These are phyloP conservation scores for Trachelus stipa DNA, from an alignment of 2,888 invertebrate species.

Conservation along the genomic window DNA sequence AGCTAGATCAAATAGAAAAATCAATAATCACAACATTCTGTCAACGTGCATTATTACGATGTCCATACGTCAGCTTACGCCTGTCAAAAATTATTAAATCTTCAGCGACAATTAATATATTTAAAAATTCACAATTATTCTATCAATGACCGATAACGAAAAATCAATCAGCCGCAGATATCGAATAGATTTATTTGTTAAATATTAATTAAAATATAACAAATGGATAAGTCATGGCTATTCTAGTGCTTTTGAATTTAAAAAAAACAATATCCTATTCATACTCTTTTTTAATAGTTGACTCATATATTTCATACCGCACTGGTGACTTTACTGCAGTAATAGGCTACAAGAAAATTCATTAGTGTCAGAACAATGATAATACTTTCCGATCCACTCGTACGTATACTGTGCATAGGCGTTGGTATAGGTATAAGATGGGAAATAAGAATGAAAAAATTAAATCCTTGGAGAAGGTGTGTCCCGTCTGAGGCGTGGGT, in stretches of 20 bases:
- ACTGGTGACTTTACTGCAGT: neutral
- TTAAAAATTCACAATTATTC: neutral
- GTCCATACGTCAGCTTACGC: neutral
- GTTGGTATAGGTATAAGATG: neutral
- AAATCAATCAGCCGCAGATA: neutral
- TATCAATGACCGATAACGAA: neutral
- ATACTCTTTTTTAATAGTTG: neutral
- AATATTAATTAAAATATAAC: neutral
- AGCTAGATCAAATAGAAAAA: neutral
- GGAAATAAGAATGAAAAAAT: slow-evolving; percentile 25
- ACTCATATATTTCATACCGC: neutral
- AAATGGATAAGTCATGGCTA: neutral
- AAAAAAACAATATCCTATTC: neutral
- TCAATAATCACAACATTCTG: neutral
- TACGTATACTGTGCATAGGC: neutral
- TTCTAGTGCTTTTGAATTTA: too few relatives aligned
- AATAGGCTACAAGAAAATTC: neutral
- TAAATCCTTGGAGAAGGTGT: slow-evolving; percentile 28
- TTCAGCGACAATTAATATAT: neutral
- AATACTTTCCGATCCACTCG: neutral
- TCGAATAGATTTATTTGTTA: neutral
- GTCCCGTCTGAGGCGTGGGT: slow-evolving; percentile 45
- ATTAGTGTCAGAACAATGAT: neutral
- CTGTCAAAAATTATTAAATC: neutral
- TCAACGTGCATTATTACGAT: neutral